Conservation (phyloP, 2,113 vertebrate species). For the Myrmecophaga tridactyla region DNA sequence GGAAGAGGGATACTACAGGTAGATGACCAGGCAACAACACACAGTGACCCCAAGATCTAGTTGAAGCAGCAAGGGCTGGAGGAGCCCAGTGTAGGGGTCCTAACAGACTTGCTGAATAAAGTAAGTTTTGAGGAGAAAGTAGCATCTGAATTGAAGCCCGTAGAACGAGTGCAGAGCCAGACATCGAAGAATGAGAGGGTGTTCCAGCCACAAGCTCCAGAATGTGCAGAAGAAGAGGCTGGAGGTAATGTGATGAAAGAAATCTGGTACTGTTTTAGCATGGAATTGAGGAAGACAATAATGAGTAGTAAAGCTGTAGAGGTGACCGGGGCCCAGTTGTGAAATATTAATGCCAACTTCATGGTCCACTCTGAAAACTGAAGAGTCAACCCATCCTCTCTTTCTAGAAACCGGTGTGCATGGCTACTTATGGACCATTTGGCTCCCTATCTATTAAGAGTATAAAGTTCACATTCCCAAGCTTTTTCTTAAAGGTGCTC, state of each 20-base stretch:
- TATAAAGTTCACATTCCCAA: not conserved
- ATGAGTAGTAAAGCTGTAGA: not conserved
- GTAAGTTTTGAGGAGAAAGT: not conserved
- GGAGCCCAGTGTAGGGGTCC: not conserved
- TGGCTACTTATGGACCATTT: not conserved
- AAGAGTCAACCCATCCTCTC: not conserved
- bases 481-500: not conserved
- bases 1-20: not conserved
- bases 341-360: not conserved
- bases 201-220: accelerated
- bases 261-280: not conserved
- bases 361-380: not conserved
- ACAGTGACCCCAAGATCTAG: not conserved
- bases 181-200: not conserved
- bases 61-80: not conserved
- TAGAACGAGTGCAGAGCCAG: not conserved
- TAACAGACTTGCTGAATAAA: not conserved
- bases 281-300: not conserved
- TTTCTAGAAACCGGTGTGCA: not conserved
- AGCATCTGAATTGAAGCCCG: not conserved
- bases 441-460: not conserved
- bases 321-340: not conserved
- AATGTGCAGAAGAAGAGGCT: not conserved
- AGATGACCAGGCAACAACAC: not conserved
- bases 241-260: not conserved